phyloP scores from a whole-genome alignment of 2,888 invertebrate genomes.

The Reticulitermes lucifugus region DNA sequence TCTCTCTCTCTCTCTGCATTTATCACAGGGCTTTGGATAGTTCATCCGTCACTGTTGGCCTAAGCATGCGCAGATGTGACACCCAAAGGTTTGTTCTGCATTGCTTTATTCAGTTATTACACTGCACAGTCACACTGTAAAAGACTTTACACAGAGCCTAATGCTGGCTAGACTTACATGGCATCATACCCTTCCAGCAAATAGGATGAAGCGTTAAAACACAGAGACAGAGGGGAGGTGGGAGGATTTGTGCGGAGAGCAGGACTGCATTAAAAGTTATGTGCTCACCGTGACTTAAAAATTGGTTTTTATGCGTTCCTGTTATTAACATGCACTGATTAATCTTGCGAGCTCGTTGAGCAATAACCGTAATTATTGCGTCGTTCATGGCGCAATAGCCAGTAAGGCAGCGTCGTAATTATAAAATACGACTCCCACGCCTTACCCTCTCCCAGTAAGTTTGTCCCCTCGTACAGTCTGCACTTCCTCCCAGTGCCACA shows the following conservation, averaged over 20 bases:
- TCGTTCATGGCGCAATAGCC: conserved; percentile 24
- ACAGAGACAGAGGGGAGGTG: not conserved
- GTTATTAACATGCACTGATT: conserved; percentile 36
- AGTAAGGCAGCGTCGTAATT: conserved; percentile 18
- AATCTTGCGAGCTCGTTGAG: conserved; percentile 13
- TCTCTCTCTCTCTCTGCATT: too few species aligned
- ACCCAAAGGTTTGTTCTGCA: too few species aligned
- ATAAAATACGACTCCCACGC: not conserved
- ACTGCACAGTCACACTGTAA: not conserved
- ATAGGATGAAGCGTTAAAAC: not conserved
- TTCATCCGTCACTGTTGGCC: too few species aligned
- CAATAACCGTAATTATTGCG: conserved; percentile 24
- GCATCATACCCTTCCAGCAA: not conserved
- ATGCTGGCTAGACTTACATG: not conserved
- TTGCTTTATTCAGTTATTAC: too few species aligned
- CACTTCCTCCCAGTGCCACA: not conserved
- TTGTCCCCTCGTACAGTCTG: not conserved
- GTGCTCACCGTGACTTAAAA: not conserved
- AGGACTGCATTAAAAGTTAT: not conserved
- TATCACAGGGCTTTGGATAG: too few species aligned
- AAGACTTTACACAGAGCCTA: not conserved
- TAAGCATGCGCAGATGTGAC: too few species aligned
- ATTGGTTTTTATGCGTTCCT: conserved; percentile 16
- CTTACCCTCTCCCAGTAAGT: not conserved
- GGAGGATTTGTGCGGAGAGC: not conserved